Base-by-base conservation (phyloP, 2,797 vertebrate species). In the Schizothorax lantsangensis region DNA sequence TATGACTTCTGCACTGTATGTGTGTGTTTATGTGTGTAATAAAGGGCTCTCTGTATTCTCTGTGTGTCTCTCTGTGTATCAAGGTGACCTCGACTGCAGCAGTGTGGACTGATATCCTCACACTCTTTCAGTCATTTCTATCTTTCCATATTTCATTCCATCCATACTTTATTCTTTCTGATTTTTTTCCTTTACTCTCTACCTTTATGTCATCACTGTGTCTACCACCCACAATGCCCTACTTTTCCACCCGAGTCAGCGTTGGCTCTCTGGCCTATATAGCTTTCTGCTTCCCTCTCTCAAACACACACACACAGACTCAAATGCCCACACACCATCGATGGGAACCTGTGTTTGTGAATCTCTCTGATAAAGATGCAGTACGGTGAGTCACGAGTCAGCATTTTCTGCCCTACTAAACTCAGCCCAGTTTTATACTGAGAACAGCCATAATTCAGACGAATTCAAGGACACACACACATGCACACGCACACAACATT, bases 331-430 rank as follows among this genome's bases (percentile, higher is more conserved):
- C 59, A 64, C 72, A 74, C 80, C 12, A 66, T 68, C n/a, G 26
- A 26, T 47, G 62, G 49, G 33, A 75, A 75, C 47, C 71, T 47
- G 30, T 11, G 40, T 80, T 38, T 74, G 15, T 64, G 78, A 80
- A 80, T 59, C 43, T 36, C 81, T 62, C 85, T 33, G 47, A 69
- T 69, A 86, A 77, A 81, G 90, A 94, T 86, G 88, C 89, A 43
- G 89, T 92, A 90, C 86, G 89, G 91, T 93, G 93, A 94, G 93
- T 95, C 93, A 94, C 89, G 90, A 91, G 92, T 87, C 90, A 88
- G 91, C 89, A 94, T 95, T 95, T 95, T 95, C 94, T 94, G 94
- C 94, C 94, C 93, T 92, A 95, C 92, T 95, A 95, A 95, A 94
- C 91, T 93, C 90, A 94, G 90, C 90, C 92, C 91, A 94, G 91